phyloP scores from a whole-genome alignment of 2,797 vertebrate species.

The Mionectes olivaceus region DNA sequence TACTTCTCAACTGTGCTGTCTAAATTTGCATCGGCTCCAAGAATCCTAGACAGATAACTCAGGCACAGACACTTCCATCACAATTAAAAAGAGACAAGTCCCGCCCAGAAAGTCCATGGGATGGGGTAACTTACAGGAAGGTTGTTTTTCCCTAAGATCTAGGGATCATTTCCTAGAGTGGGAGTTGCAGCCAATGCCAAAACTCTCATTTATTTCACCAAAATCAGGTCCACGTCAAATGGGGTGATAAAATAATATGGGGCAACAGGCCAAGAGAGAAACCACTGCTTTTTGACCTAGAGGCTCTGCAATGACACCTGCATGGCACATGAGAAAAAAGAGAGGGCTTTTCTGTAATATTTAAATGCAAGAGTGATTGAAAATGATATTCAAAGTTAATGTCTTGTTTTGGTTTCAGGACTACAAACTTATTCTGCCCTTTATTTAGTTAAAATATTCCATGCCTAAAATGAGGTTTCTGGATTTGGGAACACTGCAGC shows the following conservation, averaged over 20 bases:
- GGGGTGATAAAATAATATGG: not conserved
- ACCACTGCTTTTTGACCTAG: not conserved
- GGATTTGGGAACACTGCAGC: not conserved
- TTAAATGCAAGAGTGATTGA: not conserved
- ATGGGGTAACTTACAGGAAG: not conserved
- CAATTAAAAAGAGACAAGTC: constrained; percentile 36
- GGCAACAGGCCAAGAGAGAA: not conserved
- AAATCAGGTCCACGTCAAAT: not conserved
- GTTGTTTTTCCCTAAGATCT: not conserved
- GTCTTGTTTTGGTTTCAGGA: not conserved
- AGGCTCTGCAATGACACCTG: not conserved
- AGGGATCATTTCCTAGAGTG: not conserved
- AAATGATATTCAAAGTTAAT: not conserved
- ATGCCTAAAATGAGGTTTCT: not conserved
- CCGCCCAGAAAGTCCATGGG: not conserved
- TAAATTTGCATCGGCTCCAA: constrained; percentile 56
- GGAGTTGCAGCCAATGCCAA: not conserved
- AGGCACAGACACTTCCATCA: constrained; percentile 23
- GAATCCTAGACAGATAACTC: constrained; percentile 52
- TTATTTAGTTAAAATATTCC: not conserved
- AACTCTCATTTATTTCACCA: not conserved
- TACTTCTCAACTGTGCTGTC: not conserved
- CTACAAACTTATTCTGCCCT: not conserved
- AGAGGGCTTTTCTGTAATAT: not conserved
- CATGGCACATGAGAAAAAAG: not conserved